These are phyloP conservation scores for Sceloporus undulatus DNA, from an alignment of 2,113 vertebrate species.

Conservation along the genomic window DNA sequence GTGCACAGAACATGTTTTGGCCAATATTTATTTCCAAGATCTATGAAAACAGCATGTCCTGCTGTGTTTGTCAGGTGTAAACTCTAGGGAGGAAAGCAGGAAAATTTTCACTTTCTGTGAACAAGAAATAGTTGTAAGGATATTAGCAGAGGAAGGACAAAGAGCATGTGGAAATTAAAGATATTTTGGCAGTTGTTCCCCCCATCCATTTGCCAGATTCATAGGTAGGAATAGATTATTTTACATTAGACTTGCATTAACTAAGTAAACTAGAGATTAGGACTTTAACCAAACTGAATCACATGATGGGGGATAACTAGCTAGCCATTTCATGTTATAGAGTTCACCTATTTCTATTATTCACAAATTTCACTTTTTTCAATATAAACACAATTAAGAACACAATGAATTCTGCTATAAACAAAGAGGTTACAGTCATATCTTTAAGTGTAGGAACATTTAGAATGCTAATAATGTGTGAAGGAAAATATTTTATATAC, in stretches of 20 bases:
- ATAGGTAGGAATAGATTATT: not conserved
- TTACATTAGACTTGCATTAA: not conserved
- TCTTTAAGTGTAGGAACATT: not conserved
- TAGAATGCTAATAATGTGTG: not conserved
- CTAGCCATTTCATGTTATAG: conserved; percentile 13
- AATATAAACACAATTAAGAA: not conserved
- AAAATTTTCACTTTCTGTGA: conserved; percentile 29
- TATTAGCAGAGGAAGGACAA: not conserved
- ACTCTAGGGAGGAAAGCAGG: conserved; percentile 3
- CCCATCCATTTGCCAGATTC: conserved; percentile 10
- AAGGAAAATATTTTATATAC: not conserved
- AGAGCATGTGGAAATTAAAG: conserved; percentile 19
- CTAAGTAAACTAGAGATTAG: conserved; percentile 28
- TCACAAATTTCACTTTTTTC: not conserved
- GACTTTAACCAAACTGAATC: conserved; percentile 17
- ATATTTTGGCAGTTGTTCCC: not conserved
- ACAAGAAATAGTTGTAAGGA: conserved; percentile 27
- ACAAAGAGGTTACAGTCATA: not conserved
- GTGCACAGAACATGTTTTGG: conserved; percentile 15
- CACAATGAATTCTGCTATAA: not conserved
- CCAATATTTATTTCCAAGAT: not conserved
- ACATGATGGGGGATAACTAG: conserved; percentile 20
- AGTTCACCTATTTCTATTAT: conserved; percentile 11
- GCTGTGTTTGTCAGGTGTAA: conserved; percentile 29
- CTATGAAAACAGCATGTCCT: not conserved